Evolutionary conservation across 2,797 vertebrate species (phyloP).

Genomic region (Myotis myotis): DNA sequence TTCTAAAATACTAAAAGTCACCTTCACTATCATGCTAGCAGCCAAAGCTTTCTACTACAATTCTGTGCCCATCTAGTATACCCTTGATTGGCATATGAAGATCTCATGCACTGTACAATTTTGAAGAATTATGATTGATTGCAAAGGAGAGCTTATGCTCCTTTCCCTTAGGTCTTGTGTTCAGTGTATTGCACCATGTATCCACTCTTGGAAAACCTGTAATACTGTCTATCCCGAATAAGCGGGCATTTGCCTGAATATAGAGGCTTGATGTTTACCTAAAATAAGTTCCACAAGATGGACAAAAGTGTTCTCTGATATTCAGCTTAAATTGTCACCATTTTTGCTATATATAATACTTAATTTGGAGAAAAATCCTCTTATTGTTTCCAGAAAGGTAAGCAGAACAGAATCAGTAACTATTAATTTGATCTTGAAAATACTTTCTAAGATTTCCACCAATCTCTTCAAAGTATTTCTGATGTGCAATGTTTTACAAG

Average conservation of each 20-base stretch:
- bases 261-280: background rate
- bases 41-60: background rate
- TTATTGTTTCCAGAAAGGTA: background rate
- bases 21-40: background rate
- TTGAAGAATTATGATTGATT: background rate
- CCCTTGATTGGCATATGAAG: background rate
- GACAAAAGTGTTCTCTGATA: background rate
- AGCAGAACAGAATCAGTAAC: background rate
- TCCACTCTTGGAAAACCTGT: background rate
- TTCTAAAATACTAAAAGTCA: background rate
- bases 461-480: background rate
- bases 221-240: background rate
- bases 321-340: background rate
- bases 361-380: background rate
- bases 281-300: background rate
- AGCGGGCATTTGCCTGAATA: background rate
- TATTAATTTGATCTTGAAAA: background rate
- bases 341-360: background rate
- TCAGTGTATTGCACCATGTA: background rate
- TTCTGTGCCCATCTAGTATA: background rate
- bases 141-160: background rate
- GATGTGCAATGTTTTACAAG: background rate
- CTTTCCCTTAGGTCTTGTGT: background rate
- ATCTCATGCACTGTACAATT: background rate
- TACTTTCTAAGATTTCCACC: slow-evolving; percentile 1